Percentiles rank a stretch among this genome's conserved stretches.
Evolutionary conservation across 2,888 invertebrate genomes (phyloP).

Genomic region (Lycaena phlaeas): DNA sequence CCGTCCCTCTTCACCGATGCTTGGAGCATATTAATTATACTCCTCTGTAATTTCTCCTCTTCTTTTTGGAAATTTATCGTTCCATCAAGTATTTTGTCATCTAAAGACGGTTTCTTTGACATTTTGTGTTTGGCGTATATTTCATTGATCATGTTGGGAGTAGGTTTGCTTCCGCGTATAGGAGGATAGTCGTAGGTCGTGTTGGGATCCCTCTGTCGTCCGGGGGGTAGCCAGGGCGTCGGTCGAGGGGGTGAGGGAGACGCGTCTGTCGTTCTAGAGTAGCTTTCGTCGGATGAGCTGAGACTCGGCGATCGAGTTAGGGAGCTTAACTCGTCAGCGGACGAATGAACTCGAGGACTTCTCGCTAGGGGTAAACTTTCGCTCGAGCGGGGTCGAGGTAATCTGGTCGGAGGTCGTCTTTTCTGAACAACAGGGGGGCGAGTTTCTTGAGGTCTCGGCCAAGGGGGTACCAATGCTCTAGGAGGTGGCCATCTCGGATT

Average conservation of each 20-base stretch:
- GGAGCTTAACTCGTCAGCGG: conserved; percentile 87
- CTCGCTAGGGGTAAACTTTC: conserved; percentile 75
- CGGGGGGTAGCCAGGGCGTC: conserved; percentile 64
- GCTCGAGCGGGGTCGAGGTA: conserved; percentile 78
- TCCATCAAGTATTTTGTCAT: conserved; percentile 54
- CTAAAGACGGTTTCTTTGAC: conserved; percentile 48
- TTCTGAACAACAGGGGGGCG: conserved; percentile 52
- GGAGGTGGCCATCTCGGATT: conserved; percentile 65
- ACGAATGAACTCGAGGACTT: conserved; percentile 79
- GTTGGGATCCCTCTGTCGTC: conserved; percentile 64
- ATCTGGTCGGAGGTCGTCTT: conserved; percentile 49
- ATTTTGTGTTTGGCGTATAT: conserved; percentile 57
- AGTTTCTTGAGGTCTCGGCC: conserved; percentile 73
- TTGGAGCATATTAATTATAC: conserved; percentile 67
- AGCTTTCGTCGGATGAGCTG: conserved; percentile 89
- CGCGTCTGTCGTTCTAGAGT: conserved; percentile 84
- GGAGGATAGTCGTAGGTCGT: conserved; percentile 74
- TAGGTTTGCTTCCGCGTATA: conserved; percentile 57
- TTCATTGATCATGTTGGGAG: conserved; percentile 47
- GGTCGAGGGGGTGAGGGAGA: conserved; percentile 75
- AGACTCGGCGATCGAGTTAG: conserved; percentile 86
- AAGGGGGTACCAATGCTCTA: conserved; percentile 72
- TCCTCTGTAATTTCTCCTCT: conserved; percentile 61
- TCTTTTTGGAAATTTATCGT: conserved; percentile 55
- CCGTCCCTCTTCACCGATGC: conserved; percentile 75